A percentile compares a stretch with the other conserved stretches of the same genome.
Evolutionary conservation across 2,113 vertebrate species (phyloP).

Genomic region (Lucifuga dentata): DNA sequence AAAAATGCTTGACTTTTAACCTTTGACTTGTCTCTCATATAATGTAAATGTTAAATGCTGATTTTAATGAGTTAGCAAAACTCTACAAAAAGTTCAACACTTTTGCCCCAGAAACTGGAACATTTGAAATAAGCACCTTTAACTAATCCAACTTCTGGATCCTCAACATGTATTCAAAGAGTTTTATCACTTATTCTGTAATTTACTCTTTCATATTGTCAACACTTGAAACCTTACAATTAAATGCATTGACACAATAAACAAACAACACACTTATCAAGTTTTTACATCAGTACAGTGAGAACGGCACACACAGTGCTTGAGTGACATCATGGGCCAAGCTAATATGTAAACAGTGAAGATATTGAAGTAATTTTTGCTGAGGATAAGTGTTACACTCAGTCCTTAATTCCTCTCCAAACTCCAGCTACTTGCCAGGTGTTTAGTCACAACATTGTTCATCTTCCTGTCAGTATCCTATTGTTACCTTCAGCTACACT

Average conservation of each 20-base stretch:
- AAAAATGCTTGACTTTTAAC: conserved; percentile 46
- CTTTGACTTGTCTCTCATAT: conserved; percentile 42
- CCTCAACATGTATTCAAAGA: background rate
- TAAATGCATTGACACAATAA: conserved; percentile 9
- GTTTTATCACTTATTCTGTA: conserved; percentile 7
- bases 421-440: conserved; percentile 7
- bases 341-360: conserved; percentile 3
- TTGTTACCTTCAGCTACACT: conserved; percentile 1
- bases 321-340: conserved; percentile 1
- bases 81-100: conserved; percentile 14
- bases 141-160: background rate
- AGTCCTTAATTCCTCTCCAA: conserved; percentile 13
- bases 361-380: conserved; percentile 8
- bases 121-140: too few species aligned
- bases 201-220: conserved; percentile 10
- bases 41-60: conserved; percentile 15
- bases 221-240: conserved; percentile 5
- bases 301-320: background rate
- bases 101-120: too few species aligned
- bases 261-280: too few species aligned
- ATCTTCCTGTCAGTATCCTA: conserved; percentile 4
- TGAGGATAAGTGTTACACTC: conserved; percentile 9
- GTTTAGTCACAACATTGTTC: conserved; percentile 19
- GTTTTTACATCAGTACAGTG: background rate
- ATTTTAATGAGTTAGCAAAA: conserved; percentile 25